These are phyloP conservation scores for Cyanoliseus patagonus DNA, from an alignment of 2,113 vertebrate genomes.

Conservation along the genomic window DNA sequence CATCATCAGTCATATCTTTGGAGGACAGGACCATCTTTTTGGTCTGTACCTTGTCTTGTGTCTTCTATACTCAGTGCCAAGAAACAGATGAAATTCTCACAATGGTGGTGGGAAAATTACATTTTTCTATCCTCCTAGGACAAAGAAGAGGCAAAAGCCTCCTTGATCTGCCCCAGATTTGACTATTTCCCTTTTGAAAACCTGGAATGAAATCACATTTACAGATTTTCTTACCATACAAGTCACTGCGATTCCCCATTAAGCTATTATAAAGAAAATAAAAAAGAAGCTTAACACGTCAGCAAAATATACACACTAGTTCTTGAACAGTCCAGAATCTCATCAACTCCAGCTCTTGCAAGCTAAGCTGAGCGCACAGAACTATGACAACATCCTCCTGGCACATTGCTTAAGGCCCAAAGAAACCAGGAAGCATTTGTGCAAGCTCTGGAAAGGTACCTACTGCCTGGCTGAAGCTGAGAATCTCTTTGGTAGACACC, in stretches of 20 bases:
- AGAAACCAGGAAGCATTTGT: not conserved
- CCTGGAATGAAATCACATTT: not conserved
- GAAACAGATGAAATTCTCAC: not conserved
- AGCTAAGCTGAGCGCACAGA: not conserved
- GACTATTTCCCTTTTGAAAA: not conserved
- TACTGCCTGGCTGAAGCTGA: not conserved
- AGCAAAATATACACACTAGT: not conserved
- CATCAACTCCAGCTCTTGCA: not conserved
- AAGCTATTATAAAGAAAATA: not conserved
- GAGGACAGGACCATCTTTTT: not conserved
- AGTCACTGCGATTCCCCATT: not conserved
- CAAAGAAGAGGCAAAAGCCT: not conserved
- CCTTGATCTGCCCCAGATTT: not conserved
- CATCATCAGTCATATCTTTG: not conserved
- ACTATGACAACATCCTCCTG: not conserved
- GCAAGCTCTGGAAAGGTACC: fast-evolving
- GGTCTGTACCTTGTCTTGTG: not conserved
- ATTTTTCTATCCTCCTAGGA: not conserved
- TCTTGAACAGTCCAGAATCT: not conserved
- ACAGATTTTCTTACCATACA: not conserved
- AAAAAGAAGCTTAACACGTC: not conserved
- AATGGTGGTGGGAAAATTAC: not conserved
- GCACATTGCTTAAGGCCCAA: not conserved
- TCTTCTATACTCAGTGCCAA: not conserved
- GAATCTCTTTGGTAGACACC: not conserved